Percentiles rank a stretch among this genome's conserved stretches.
These are phyloP conservation scores for Mylabris sibirica DNA, from an alignment of 2,888 invertebrate genomes.

Conservation along the genomic window DNA sequence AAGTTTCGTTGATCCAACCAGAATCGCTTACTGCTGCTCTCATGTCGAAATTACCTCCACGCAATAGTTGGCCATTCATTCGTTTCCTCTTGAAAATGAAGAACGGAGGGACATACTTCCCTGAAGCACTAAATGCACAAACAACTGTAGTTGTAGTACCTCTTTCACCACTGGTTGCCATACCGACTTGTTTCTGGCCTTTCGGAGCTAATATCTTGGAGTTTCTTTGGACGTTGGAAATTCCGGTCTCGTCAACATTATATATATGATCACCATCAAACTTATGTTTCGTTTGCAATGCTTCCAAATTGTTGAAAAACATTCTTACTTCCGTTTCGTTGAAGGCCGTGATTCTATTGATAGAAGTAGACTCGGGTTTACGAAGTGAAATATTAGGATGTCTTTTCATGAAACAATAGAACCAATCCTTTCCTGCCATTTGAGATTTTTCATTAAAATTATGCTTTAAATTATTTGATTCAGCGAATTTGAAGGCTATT, in stretches of 20 bases:
- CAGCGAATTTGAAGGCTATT: constrained; percentile 41
- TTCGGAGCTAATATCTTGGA: not conserved
- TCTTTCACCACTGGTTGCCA: not conserved
- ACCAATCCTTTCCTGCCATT: constrained; percentile 38
- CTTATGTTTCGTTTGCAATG: constrained; percentile 28
- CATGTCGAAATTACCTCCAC: not conserved
- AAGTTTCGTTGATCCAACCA: not conserved
- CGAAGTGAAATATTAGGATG: constrained; percentile 35
- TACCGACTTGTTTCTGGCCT: not conserved
- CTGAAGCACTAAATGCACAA: not conserved
- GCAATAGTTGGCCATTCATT: not conserved
- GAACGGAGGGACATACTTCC: not conserved
- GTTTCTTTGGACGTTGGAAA: constrained; percentile 45
- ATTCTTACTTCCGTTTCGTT: constrained; percentile 37
- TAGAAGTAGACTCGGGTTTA: constrained; percentile 33
- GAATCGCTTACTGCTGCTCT: not conserved
- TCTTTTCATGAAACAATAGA: constrained; percentile 25
- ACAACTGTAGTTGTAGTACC: not conserved
- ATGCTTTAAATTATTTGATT: constrained; percentile 38
- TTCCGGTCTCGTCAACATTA: constrained; percentile 45
- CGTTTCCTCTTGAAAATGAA: not conserved
- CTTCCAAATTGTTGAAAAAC: constrained; percentile 33
- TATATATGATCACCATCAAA: constrained; percentile 32
- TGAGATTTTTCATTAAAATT: constrained; percentile 38
- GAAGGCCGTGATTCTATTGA: constrained; percentile 40